These are phyloP conservation scores for Brachionus rotundiformis DNA, from an alignment of 1,140 invertebrate genomes.

Conservation along the genomic window DNA sequence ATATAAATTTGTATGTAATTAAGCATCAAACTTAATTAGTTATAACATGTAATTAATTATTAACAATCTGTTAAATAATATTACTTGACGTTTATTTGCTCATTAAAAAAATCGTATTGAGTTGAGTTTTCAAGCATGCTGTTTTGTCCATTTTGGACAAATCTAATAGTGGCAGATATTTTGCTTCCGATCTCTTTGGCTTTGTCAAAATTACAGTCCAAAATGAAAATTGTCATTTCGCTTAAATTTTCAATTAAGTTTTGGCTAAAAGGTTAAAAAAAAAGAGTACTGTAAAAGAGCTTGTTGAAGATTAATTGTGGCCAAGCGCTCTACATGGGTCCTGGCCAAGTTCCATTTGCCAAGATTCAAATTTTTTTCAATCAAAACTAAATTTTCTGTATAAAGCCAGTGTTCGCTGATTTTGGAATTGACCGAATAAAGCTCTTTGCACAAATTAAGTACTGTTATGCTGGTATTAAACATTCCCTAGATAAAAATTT, in stretches of 20 bases:
- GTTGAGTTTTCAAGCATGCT: neutral
- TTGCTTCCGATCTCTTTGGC: conserved; percentile 37
- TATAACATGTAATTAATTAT: too few species aligned
- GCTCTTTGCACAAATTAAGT: conserved; percentile 22
- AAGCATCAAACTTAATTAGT: neutral
- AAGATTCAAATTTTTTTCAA: conserved; percentile 1
- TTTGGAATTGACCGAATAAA: conserved; percentile 37
- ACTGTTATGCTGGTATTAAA: neutral
- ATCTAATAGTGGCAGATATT: neutral
- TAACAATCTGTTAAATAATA: too few species aligned
- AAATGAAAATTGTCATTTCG: conserved; percentile 48
- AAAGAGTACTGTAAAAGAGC: conserved; percentile 33
- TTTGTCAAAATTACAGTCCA: conserved; percentile 40
- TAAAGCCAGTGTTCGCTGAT: conserved; percentile 47
- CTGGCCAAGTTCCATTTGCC: conserved; percentile 37
- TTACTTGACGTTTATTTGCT: conserved; percentile 39
- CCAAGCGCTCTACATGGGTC: conserved; percentile 27
- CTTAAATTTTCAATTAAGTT: conserved; percentile 3
- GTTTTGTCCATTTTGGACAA: neutral
- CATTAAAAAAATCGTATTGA: conserved; percentile 49
- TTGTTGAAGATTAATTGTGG: conserved; percentile 38
- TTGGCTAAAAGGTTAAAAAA: neutral
- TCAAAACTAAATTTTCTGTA: conserved; percentile 46
- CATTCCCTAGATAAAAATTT: conserved; percentile 10
- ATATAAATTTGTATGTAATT: conserved; percentile 48